A percentile compares a stretch with the other conserved stretches of the same genome.
Conservation (phyloP, 1,140 invertebrate species). For the Mya arenaria region DNA sequence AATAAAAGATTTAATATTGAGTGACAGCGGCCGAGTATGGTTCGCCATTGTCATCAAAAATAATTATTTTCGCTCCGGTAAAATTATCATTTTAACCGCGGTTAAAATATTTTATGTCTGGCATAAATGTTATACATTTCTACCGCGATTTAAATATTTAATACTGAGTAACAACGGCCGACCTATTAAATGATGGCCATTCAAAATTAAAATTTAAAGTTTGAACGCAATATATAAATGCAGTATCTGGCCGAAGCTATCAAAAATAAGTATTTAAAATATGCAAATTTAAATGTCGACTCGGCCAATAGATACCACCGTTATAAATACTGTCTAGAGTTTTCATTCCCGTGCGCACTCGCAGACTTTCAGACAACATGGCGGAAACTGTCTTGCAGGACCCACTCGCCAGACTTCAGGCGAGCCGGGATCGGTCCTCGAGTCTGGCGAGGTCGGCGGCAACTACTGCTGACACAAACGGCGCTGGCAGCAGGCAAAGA, state of each 20-base stretch:
- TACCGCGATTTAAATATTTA: too few relatives aligned
- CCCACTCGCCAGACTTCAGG: conserved; percentile 7
- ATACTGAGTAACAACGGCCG: too few relatives aligned
- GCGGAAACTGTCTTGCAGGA: conserved; percentile 13
- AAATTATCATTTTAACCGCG: neutral
- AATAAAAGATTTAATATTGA: too few relatives aligned
- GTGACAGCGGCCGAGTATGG: too few relatives aligned
- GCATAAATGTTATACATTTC: neutral
- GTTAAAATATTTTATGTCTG: conserved; percentile 1
- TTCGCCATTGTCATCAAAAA: neutral
- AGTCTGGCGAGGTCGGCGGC: neutral
- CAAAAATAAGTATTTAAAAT: conserved; percentile 21
- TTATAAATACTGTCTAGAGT: neutral
- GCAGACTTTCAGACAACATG: conserved; percentile 18
- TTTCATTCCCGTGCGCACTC: conserved; percentile 3
- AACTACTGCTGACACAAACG: conserved; percentile 5
- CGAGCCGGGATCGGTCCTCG: conserved; percentile 7
- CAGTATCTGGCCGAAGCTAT: neutral
- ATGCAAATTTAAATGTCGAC: too few relatives aligned
- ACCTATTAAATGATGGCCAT: too few relatives aligned
- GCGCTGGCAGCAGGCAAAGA: conserved; percentile 7
- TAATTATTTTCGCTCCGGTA: conserved; percentile 1
- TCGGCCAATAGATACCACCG: conserved; percentile 17
- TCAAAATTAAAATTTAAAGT: too few relatives aligned
- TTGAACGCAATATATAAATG: too few relatives aligned